Conservation (phyloP, 2,797 vertebrate species). For the Sebastes melanostomus region DNA sequence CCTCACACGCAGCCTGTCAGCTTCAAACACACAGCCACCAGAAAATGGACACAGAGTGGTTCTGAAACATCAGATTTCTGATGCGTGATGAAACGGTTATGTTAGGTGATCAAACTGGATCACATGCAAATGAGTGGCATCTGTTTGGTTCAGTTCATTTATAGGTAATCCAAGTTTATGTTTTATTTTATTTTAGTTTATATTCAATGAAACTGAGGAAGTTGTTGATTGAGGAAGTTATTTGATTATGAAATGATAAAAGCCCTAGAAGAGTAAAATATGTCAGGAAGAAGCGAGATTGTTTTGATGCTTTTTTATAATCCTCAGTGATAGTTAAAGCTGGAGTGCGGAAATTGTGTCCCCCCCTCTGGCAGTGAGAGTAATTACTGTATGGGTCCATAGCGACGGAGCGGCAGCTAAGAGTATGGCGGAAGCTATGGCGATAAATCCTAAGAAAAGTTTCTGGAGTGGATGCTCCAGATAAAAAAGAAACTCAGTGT, state of each 20-base stretch:
- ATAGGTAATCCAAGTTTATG: no score
- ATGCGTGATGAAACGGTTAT: background rate
- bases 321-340: no score
- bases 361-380: no score
- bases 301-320: background rate
- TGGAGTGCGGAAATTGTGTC: no score
- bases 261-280: background rate
- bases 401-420: no score
- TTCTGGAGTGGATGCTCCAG: background rate
- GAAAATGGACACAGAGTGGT: constrained; percentile 9
- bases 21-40: background rate
- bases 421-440: no score
- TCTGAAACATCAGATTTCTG: constrained; percentile 7
- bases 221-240: background rate
- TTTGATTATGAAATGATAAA: background rate
- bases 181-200: background rate
- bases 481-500: background rate
- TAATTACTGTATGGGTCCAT: no score
- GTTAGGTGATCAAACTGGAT: background rate
- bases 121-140: background rate
- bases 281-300: background rate
- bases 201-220: background rate
- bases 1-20: constrained; percentile 44
- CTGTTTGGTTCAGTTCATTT: no score
- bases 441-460: no score